phyloP scores from a whole-genome alignment of 2,888 invertebrate species.

The Calameuta pallipes region DNA sequence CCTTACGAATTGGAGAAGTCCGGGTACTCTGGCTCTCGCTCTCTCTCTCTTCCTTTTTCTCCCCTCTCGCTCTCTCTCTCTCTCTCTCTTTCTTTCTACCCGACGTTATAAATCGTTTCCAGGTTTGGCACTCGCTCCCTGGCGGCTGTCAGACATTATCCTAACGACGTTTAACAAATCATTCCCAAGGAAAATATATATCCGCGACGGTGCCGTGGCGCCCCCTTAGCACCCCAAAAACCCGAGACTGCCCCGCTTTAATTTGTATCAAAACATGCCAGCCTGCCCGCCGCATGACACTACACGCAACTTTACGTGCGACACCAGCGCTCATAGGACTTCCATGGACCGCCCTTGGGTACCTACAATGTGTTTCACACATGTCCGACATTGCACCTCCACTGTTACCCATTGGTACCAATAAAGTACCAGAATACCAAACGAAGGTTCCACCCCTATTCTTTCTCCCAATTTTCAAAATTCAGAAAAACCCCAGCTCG shows the following conservation, averaged over 20 bases:
- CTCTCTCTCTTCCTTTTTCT: not conserved
- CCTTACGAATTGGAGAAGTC: conserved; percentile 41
- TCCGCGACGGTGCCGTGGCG: conserved; percentile 47
- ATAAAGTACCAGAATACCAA: not conserved
- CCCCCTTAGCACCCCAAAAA: conserved; percentile 34
- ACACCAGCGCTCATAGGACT: not conserved
- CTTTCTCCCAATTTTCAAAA: too few relatives aligned
- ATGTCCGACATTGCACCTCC: conserved; percentile 21
- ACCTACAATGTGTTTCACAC: conserved; percentile 35
- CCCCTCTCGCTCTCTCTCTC: not conserved
- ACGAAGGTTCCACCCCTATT: not conserved
- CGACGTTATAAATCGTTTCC: conserved; percentile 58
- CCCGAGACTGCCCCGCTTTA: conserved; percentile 42
- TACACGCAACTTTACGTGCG: conserved; percentile 29
- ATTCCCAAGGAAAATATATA: conserved; percentile 55
- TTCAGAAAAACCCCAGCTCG: not conserved
- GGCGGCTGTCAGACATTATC: conserved; percentile 52
- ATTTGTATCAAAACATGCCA: conserved; percentile 57
- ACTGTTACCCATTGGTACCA: not conserved
- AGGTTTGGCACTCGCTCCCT: conserved; percentile 44
- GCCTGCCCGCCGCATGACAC: conserved; percentile 29
- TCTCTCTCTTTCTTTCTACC: not conserved
- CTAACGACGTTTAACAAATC: conserved; percentile 63
- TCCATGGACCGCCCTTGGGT: not conserved
- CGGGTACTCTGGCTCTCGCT: not conserved